A percentile compares a stretch with the other conserved stretches of the same genome.
phyloP scores from a whole-genome alignment of 1,140 invertebrate species.

The Bombus cullumanus region DNA sequence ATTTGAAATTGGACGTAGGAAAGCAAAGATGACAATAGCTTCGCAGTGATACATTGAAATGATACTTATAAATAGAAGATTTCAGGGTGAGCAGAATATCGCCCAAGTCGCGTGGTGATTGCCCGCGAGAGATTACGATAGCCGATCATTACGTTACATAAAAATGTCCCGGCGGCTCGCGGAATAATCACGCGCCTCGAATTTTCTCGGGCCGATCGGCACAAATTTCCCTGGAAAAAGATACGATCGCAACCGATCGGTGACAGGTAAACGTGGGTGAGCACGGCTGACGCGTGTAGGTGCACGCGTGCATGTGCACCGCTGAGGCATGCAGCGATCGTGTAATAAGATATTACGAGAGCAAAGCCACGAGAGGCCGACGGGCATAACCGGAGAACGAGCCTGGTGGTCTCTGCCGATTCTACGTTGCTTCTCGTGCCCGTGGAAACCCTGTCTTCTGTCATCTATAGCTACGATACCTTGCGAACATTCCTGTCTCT shows the following conservation, averaged over 20 bases:
- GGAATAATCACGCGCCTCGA: conserved; percentile 7
- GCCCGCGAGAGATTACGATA: neutral
- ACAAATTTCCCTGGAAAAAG: conserved; percentile 31
- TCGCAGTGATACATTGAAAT: too few species aligned
- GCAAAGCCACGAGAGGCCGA: conserved; percentile 62
- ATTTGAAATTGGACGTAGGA: too few species aligned
- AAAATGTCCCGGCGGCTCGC: neutral
- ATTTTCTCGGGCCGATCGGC: conserved; percentile 26
- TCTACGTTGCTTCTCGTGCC: conserved; percentile 21
- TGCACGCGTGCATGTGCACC: conserved; percentile 33
- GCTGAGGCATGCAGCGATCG: conserved; percentile 62
- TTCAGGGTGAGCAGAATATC: too few species aligned
- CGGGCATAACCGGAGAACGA: conserved; percentile 56
- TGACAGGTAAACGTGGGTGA: conserved; percentile 34
- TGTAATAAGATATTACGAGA: conserved; percentile 72
- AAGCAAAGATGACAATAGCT: too few species aligned
- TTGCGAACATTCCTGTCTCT: neutral
- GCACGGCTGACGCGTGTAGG: neutral
- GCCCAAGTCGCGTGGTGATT: neutral
- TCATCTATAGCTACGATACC: conserved; percentile 30
- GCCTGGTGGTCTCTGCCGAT: conserved; percentile 61
- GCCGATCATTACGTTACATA: neutral
- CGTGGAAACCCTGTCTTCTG: conserved; percentile 38
- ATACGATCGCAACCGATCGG: conserved; percentile 26
- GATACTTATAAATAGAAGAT: too few species aligned